Evolutionary conservation across 2,113 vertebrate species (phyloP).

Genomic region (Stegostoma tigrinum): DNA sequence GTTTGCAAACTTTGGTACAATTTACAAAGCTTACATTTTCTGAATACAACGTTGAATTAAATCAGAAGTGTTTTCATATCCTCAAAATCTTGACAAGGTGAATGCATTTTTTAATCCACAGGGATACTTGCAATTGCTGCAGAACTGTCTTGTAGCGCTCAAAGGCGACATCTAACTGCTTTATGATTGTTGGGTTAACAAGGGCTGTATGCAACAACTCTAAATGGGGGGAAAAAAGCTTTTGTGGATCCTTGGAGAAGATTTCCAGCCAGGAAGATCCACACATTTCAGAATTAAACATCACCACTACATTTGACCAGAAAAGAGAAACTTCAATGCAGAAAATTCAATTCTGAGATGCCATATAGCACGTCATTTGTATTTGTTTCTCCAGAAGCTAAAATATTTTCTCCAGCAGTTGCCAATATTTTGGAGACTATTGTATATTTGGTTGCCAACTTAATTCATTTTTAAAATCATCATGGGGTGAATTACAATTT

Average conservation of each 20-base stretch:
- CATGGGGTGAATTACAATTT: conserved; percentile 53
- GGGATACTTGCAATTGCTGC: conserved; percentile 92
- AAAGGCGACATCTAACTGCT: conserved; percentile 84
- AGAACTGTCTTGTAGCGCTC: conserved; percentile 87
- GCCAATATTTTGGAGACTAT: conserved; percentile 60
- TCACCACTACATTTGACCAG: conserved; percentile 49
- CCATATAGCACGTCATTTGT: conserved; percentile 50
- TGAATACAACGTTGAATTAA: neutral
- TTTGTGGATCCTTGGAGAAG: conserved; percentile 57
- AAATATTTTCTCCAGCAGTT: conserved; percentile 59
- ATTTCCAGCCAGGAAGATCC: conserved; percentile 52
- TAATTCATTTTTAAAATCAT: conserved; percentile 61
- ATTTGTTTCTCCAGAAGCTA: conserved; percentile 60
- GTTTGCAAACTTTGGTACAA: neutral
- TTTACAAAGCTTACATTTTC: neutral
- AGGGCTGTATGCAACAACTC: conserved; percentile 69
- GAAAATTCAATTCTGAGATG: conserved; percentile 45
- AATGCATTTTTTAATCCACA: conserved; percentile 48
- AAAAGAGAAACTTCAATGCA: conserved; percentile 43
- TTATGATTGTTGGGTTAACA: conserved; percentile 52
- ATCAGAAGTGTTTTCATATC: neutral
- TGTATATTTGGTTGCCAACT: conserved; percentile 56
- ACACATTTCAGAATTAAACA: conserved; percentile 51
- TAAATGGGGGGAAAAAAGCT: conserved; percentile 42
- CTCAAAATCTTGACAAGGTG: neutral